Percentiles rank a stretch among this genome's conserved stretches.
Evolutionary conservation across 1,140 invertebrate species (phyloP).

Genomic region (Apis laboriosa): DNA sequence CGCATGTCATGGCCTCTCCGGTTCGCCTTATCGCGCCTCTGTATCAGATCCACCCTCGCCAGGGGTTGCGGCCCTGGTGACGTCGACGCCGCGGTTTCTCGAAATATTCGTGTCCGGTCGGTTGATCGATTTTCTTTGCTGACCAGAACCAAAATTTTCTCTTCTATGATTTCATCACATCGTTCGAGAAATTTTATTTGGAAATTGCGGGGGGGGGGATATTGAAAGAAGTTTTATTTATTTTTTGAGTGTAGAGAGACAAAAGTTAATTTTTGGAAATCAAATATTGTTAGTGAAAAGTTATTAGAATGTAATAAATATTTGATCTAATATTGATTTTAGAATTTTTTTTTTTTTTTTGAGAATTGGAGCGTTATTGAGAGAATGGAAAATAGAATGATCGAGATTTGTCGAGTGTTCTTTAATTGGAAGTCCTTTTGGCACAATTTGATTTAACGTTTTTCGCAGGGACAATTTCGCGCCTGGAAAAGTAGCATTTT

Average conservation of each 20-base stretch:
- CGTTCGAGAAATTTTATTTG: not conserved
- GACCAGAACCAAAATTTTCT: too few species aligned
- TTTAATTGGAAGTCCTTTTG: slow-evolving; percentile 1
- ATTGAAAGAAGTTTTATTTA: too few species aligned
- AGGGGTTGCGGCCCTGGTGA: slow-evolving; percentile 23
- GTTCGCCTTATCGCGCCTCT: slow-evolving; percentile 56
- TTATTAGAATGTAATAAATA: too few species aligned
- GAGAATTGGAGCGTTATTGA: too few species aligned
- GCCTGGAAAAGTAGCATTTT: slow-evolving; percentile 26
- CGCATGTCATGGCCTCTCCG: slow-evolving; percentile 55
- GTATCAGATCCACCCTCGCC: slow-evolving; percentile 55
- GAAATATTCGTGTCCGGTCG: slow-evolving; percentile 11
- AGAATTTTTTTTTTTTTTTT: too few species aligned
- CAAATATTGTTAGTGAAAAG: too few species aligned
- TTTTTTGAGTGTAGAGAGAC: too few species aligned
- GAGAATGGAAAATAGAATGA: not conserved
- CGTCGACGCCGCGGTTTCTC: not conserved
- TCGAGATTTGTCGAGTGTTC: not conserved
- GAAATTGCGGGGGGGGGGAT: too few species aligned
- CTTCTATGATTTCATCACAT: too few species aligned
- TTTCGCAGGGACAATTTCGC: slow-evolving; percentile 15
- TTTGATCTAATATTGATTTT: too few species aligned
- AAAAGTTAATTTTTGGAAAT: too few species aligned
- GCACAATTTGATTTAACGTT: not conserved
- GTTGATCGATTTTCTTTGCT: not conserved